Evolutionary conservation across 2,113 vertebrate genomes (phyloP).

Genomic region (Oreamnos americanus): DNA sequence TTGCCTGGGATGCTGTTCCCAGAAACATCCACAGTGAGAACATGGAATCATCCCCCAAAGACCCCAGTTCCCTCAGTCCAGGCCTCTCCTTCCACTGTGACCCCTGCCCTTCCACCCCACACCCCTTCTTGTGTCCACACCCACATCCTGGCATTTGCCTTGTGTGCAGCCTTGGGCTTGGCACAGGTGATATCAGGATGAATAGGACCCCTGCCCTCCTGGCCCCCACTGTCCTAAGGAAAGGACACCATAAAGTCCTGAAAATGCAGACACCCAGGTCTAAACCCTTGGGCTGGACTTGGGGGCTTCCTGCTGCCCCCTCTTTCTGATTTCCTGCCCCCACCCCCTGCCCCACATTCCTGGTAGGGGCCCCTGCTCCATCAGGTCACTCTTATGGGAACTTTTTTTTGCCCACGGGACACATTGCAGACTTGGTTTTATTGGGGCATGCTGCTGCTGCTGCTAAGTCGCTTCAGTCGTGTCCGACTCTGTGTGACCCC

Average conservation of each 20-base stretch:
- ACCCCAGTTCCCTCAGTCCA: not conserved
- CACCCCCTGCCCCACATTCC: not conserved
- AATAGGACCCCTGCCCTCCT: no score
- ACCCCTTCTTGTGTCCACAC: rapidly evolving
- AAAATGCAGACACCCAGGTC: not conserved
- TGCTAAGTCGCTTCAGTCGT: no score
- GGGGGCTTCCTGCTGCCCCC: rapidly evolving
- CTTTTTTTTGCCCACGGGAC: not conserved
- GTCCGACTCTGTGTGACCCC: no score
- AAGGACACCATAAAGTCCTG: not conserved
- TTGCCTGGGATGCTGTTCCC: not conserved
- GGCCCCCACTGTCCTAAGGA: not conserved
- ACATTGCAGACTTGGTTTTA: not conserved
- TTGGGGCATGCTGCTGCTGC: not conserved
- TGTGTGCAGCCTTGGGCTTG: not conserved
- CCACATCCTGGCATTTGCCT: no score
- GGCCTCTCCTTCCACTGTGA: not conserved
- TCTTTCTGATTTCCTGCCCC: not conserved
- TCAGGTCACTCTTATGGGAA: not conserved
- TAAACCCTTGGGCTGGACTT: not conserved
- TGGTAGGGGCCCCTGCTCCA: not conserved
- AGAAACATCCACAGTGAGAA: not conserved
- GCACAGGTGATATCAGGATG: rapidly evolving
- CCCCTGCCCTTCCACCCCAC: not conserved
- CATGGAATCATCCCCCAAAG: rapidly evolving